Base-by-base conservation (phyloP, 1,140 invertebrate species). In the Bombus balteatus region DNA sequence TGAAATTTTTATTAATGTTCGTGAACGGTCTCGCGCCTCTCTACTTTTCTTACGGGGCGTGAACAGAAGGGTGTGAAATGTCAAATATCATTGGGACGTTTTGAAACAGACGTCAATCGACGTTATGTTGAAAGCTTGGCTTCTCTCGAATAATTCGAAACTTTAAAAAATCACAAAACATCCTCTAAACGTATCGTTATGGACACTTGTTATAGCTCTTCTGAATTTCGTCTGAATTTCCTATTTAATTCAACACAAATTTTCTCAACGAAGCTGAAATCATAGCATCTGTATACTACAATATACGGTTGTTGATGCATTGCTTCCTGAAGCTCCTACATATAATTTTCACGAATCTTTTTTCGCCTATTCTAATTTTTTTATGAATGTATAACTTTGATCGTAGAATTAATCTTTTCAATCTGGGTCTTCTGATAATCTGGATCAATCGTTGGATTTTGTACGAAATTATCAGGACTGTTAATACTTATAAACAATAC, bases 1-100 rank as follows among this genome's bases (percentile, higher is more conserved):
- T 89, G 77, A 89, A 89, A 89, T 89, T 89, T 89, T 87, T 89
- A 89, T 89, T 89, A 89, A 89, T 87, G 88, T 83, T 85, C 80
- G 59, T 81, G 84, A 83, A 82, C 87, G 76, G 32, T 70, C 70
- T 74, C 79, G 83, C 83, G 83, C 71, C 84, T 85, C 41, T 85
- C 32, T 47, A 6, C 39, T 34, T 34, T 37, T 41, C 68, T 57
- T 39, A 4, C 25, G 13, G 25, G 4, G 5, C 8, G 47, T 22
- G 1, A 53, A 53, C 5, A 22, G 37, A 34, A 34, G 81, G 25
- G 39, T 28, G n/a, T 2, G 13, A 18, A 65, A 66, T 25, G 62
- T 75, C 73, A 65, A 62, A 53, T 62, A 74, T 66, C 22, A 32
- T 72, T 34, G 34, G 13, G 1, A 59, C 47, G 34, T 39, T 70